phyloP scores from a whole-genome alignment of 2,797 vertebrate species.

The Serranus cabrilla region DNA sequence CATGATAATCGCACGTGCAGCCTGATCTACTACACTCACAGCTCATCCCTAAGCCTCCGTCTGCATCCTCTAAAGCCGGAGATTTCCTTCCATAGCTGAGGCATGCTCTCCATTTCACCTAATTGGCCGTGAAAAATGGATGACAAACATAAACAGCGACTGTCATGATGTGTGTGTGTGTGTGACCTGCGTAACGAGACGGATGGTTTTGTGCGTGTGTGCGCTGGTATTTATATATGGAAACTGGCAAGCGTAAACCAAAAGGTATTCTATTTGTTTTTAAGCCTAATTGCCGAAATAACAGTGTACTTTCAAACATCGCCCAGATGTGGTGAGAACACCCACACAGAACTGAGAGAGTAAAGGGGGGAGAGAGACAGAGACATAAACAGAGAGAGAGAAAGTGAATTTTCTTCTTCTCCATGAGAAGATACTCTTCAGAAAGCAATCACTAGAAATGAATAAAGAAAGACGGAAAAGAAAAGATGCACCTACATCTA shows the following conservation, averaged over 20 bases:
- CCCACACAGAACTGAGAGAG: slow-evolving; percentile 54
- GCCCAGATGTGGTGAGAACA: slow-evolving; percentile 76
- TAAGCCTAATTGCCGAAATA: slow-evolving; percentile 77
- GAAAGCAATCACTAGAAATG: slow-evolving; percentile 39
- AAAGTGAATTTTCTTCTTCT: slow-evolving; percentile 16
- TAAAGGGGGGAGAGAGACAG: background rate
- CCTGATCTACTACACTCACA: slow-evolving; percentile 29
- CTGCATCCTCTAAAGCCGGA: slow-evolving; percentile 40
- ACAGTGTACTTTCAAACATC: slow-evolving; percentile 73
- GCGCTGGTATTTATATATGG: slow-evolving; percentile 40
- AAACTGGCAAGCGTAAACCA: slow-evolving; percentile 56
- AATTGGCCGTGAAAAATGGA: slow-evolving; percentile 80
- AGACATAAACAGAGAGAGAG: slow-evolving; percentile 7
- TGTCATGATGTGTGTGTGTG: slow-evolving; percentile 49
- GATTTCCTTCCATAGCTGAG: slow-evolving; percentile 53
- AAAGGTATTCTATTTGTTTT: slow-evolving; percentile 70
- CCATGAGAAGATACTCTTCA: slow-evolving; percentile 20
- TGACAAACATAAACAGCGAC: slow-evolving; percentile 74
- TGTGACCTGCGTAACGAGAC: slow-evolving; percentile 27
- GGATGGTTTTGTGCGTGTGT: slow-evolving; percentile 2
- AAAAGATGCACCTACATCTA: slow-evolving; percentile 14
- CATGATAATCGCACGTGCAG: slow-evolving; percentile 23
- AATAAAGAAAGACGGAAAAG: background rate
- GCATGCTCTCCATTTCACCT: slow-evolving; percentile 67
- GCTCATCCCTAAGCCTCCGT: slow-evolving; percentile 40